Conservation (phyloP, 2,797 vertebrate species). For the Tauraco hartlaubi region DNA sequence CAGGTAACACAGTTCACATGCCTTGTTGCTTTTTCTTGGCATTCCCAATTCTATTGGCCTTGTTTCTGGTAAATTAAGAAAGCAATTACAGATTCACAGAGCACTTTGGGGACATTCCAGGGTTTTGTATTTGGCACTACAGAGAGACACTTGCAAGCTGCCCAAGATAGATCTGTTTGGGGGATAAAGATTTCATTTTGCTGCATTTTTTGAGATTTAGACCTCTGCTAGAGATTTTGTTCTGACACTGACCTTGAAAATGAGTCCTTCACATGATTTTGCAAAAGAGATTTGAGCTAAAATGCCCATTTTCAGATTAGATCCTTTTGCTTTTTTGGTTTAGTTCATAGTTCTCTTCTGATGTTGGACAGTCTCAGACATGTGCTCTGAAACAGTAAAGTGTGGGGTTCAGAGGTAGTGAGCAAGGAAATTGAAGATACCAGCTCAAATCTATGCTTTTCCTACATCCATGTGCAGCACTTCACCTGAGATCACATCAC, state of each 20-base stretch:
- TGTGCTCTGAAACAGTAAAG: not conserved
- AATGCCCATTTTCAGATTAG: not conserved
- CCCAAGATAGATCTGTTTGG: not conserved
- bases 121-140: not conserved
- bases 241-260: not conserved
- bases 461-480: not conserved
- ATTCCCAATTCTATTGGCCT: not conserved
- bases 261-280: not conserved
- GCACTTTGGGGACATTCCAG: not conserved
- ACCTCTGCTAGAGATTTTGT: not conserved
- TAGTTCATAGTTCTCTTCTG: not conserved
- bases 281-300: not conserved
- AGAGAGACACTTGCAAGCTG: not conserved
- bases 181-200: not conserved
- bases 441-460: not conserved
- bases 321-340: not conserved
- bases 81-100: slow-evolving; percentile 21
- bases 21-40: not conserved
- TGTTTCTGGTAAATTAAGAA: slow-evolving; percentile 50
- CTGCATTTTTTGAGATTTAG: not conserved
- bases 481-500: not conserved
- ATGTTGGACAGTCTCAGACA: not conserved
- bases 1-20: not conserved
- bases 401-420: not conserved
- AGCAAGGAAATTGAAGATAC: not conserved